Percentiles rank a stretch among this genome's conserved stretches.
Evolutionary conservation across 1,140 invertebrate genomes (phyloP).

Genomic region (Pseudobourletiella spinata): DNA sequence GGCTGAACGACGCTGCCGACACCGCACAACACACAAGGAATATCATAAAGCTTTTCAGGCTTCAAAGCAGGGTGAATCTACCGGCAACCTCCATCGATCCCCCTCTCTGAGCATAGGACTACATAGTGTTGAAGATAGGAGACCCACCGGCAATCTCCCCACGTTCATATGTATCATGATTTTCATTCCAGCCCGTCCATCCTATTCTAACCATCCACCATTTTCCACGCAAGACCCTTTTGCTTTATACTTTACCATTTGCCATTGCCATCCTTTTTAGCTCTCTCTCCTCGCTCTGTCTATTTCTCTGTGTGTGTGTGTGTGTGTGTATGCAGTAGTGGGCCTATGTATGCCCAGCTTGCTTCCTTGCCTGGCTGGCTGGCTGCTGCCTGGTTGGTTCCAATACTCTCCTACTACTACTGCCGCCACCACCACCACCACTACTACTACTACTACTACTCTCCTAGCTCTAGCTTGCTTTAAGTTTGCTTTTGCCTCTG

Average conservation of each 20-base stretch:
- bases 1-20: neutral
- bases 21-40: neutral
- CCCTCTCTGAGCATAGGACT: neutral
- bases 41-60: neutral
- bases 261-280: constrained; percentile 12
- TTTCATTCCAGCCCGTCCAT: constrained; percentile 1
- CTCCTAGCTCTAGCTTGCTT: too few species aligned
- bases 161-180: neutral
- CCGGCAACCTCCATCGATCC: neutral
- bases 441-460: too few species aligned
- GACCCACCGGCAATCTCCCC: neutral
- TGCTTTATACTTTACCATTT: neutral
- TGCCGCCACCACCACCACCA: too few species aligned
- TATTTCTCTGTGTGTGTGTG: neutral
- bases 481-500: neutral
- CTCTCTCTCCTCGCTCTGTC: neutral
- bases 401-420: too few species aligned
- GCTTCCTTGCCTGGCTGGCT: too few species aligned
- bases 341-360: too few species aligned
- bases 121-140: neutral
- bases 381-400: too few species aligned
- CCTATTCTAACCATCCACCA: constrained; percentile 13
- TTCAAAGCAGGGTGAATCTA: neutral
- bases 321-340: neutral
- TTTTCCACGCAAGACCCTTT: constrained; percentile 13